phyloP scores from a whole-genome alignment of 2,113 vertebrate species.

The Hemicordylus capensis region DNA sequence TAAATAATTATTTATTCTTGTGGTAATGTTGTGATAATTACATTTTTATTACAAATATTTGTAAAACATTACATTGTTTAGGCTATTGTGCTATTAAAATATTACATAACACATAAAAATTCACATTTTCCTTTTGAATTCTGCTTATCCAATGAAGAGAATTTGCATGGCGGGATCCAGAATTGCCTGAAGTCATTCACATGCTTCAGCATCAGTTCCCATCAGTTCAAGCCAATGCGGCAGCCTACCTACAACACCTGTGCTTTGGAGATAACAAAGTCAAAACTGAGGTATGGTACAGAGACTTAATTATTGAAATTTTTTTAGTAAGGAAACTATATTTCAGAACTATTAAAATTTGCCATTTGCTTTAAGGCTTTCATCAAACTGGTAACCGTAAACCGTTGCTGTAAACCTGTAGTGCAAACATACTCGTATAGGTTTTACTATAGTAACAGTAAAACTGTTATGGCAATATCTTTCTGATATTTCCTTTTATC shows the following conservation, averaged over 20 bases:
- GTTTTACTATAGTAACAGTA: background rate
- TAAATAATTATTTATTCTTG: background rate
- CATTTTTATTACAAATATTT: background rate
- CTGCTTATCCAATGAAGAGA: conserved; percentile 77
- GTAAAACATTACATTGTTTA: background rate
- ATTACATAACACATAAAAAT: accelerated
- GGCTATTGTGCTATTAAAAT: background rate
- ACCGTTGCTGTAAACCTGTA: background rate
- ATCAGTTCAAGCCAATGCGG: conserved; percentile 94
- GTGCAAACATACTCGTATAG: background rate
- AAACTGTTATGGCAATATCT: background rate
- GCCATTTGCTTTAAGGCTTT: accelerated
- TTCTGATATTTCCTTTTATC: background rate
- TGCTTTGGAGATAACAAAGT: conserved; percentile 94
- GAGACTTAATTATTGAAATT: background rate
- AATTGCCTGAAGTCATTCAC: conserved; percentile 94
- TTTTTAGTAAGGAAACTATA: background rate
- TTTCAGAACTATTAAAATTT: background rate
- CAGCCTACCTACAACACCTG: conserved; percentile 96
- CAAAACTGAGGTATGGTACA: conserved; percentile 85
- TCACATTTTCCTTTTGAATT: conserved; percentile 21
- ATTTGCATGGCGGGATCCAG: conserved; percentile 96
- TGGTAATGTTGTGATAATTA: background rate
- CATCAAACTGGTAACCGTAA: background rate
- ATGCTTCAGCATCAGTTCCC: conserved; percentile 99